phyloP scores from a whole-genome alignment of 2,797 vertebrate species.

The Galago senegalensis region DNA sequence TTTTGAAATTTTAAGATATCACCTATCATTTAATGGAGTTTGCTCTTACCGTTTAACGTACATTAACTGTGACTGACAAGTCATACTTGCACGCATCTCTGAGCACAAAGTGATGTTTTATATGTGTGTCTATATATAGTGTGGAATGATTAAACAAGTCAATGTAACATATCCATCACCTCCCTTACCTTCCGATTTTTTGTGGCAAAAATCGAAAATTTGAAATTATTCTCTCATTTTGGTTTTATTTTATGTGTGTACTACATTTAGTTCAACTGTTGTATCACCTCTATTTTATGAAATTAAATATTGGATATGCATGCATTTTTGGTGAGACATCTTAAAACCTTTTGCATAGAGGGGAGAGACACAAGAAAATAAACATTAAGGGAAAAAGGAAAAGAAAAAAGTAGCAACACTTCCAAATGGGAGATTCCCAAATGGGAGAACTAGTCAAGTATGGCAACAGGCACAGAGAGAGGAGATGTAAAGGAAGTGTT shows the following conservation, averaged over 20 bases:
- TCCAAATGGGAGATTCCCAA: neutral
- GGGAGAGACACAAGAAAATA: neutral
- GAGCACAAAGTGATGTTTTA: neutral
- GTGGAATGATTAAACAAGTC: neutral
- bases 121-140: neutral
- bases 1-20: neutral
- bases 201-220: neutral
- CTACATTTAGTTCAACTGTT: neutral
- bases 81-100: neutral
- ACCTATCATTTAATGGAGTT: constrained; percentile 57
- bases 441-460: neutral
- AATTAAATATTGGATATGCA: neutral
- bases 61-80: neutral
- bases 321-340: neutral
- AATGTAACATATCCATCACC: neutral
- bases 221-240: neutral
- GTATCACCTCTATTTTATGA: neutral
- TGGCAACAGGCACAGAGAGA: neutral
- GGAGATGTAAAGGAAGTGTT: neutral
- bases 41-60: constrained; percentile 13
- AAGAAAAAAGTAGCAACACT: neutral
- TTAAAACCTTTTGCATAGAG: neutral
- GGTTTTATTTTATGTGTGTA: neutral
- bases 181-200: neutral
- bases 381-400: neutral